Base-by-base conservation (phyloP, 2,888 invertebrate species). In the Heliconius cydno region DNA sequence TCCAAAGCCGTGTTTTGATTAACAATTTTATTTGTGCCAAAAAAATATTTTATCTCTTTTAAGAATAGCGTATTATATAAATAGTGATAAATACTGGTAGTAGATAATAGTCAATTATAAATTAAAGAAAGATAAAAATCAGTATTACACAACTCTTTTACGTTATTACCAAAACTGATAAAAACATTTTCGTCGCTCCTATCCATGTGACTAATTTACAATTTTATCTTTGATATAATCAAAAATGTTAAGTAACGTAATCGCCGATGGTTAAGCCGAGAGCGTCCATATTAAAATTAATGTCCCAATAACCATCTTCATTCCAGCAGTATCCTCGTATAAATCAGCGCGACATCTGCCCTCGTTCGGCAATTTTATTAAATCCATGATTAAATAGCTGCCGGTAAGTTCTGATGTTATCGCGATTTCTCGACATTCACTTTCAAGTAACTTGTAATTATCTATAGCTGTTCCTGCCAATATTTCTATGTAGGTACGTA, bases 381-480 rank as follows among this genome's bases (percentile, higher is more conserved):
- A 92, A 93, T 92, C 90, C 86, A 71, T 89, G 90, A 90, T 91
- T 90, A 92, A 92, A 92, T 88, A 89, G 87, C 88, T 87, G 88
- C 86, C 88, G 89, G 89, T 88, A 87, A 88, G 88, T 85, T 89
- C 86, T 88, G 93, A 93, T 92, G 89, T 86, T 91, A 93, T 93
- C 93, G 89, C 88, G 90, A 89, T 89, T 89, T 90, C 91, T 90
- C 91, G 90, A 90, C 92, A 92, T 80, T 76, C 68, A 70, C 46
- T 34, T 67, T 34, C 75, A 68, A 79, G 68, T 73, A 30, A 41
- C 63, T 82, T 70, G 73, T 82, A 83, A 77, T 80, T 83, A 70
- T 70, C 41, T 46, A 1, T 34, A 7, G 70, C 63, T 46, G 34
- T 67, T 52, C 75, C 74, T 75, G 38, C 52, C 65, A 65, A 76